Evolutionary conservation across 1,140 invertebrate species (phyloP).

Genomic region (Tetramorium alpestre): DNA sequence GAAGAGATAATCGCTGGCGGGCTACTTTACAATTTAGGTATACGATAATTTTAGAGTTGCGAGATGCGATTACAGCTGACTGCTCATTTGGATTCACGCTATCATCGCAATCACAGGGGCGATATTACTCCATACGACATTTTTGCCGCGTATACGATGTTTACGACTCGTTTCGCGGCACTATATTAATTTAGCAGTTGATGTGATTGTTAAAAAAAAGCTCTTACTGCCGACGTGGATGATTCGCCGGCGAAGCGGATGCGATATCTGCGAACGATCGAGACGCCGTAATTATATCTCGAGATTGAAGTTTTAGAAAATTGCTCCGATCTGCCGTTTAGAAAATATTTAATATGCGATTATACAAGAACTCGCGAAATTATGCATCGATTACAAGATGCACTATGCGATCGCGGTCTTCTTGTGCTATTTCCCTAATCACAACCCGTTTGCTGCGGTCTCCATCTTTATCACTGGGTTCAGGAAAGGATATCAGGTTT

Average conservation of each 20-base stretch:
- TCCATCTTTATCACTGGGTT: neutral
- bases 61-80: neutral
- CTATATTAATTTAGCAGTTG: slow-evolving; percentile 24
- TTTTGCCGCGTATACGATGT: neutral
- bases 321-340: neutral
- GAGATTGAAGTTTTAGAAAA: neutral
- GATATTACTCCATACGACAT: neutral
- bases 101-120: neutral
- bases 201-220: slow-evolving; percentile 1
- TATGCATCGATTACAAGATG: neutral
- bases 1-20: neutral
- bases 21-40: slow-evolving; percentile 18
- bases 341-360: neutral
- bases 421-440: neutral
- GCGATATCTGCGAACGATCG: neutral
- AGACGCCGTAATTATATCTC: neutral
- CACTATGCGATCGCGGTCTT: neutral
- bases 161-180: neutral
- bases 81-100: slow-evolving; percentile 10
- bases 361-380: neutral
- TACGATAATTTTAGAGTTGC: slow-evolving; percentile 20
- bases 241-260: neutral
- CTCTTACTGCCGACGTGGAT: neutral
- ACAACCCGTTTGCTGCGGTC: neutral
- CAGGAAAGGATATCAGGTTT: neutral